Evolutionary conservation across 1,140 invertebrate species (phyloP).

Genomic region (Drosophila carrolli): DNA sequence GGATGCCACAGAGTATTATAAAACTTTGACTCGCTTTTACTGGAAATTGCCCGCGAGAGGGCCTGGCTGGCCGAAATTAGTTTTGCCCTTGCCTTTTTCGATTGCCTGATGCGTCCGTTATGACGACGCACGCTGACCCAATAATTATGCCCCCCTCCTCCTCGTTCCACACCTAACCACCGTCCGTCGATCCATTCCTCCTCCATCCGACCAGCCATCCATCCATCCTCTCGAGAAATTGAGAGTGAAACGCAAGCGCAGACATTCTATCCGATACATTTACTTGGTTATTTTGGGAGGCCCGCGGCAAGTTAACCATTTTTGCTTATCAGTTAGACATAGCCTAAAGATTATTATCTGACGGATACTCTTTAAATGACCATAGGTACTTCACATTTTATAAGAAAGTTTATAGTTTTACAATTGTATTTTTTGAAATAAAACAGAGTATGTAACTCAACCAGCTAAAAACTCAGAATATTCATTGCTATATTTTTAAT

Average conservation of each 20-base stretch:
- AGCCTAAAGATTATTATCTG: slow-evolving; percentile 33
- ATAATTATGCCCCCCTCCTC: slow-evolving; percentile 64
- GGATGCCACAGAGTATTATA: slow-evolving; percentile 59
- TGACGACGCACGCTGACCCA: slow-evolving; percentile 71
- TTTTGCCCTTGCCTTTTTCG: slow-evolving; percentile 57
- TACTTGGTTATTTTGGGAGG: slow-evolving; percentile 25
- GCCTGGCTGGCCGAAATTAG: slow-evolving; percentile 66
- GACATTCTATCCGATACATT: slow-evolving; percentile 61
- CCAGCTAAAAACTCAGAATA: too few species aligned
- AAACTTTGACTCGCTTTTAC: slow-evolving; percentile 58
- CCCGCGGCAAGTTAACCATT: slow-evolving; percentile 53
- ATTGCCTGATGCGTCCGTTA: slow-evolving; percentile 46
- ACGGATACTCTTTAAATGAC: slow-evolving; percentile 38
- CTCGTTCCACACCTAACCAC: slow-evolving; percentile 20
- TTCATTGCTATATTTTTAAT: too few species aligned
- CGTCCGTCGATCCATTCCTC: slow-evolving; percentile 7
- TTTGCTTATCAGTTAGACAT: slow-evolving; percentile 69
- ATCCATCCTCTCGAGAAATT: slow-evolving; percentile 56
- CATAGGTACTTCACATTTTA: neutral
- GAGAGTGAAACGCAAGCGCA: slow-evolving; percentile 72
- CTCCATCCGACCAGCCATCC: neutral
- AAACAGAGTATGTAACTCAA: too few species aligned
- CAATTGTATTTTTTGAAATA: too few species aligned
- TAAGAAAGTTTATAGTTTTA: too few species aligned
- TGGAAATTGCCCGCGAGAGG: slow-evolving; percentile 71